Evolutionary conservation across 2,797 vertebrate species (phyloP), one percentile per base, ranked within the genome.

Genomic region (Harpagifer antarcticus): DNA sequence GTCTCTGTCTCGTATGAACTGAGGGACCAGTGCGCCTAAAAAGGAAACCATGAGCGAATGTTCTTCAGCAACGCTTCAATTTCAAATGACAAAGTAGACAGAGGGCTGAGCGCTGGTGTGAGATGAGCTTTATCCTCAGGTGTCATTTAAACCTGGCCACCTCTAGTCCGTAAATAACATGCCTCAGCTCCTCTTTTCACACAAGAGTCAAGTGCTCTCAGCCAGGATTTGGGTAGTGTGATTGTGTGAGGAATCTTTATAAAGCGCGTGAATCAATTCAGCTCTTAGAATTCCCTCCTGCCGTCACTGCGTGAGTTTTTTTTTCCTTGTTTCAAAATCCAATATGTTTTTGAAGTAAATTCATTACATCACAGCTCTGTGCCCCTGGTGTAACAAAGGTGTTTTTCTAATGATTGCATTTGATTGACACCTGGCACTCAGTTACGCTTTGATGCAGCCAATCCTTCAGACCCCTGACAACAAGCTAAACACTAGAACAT

Each of bases 71-170:
- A 74, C 62, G 73, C 82, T 86, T 89, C 86, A 86, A 86, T 90
- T 88, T 86, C 64, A 83, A 84, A 86, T 79, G 86, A 85, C 85
- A 90, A 81, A 85, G 80, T 79, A 80, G 73, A 84, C 71, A 56
- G 69, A 75, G 83, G 69, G 77, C 79, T 83, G 85, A 86, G 84
- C 72, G 40, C 61, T 85, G 83, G 82, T 62, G 85, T 86, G 83
- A 87, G 83, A 91, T 87, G 89, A 86, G 86, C 79, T 89, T 83
- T 84, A 87, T 89, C 72, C 85, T 89, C 84, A 86, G 84, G 73
- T 89, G 86, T 88, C 82, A 79, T 90, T 89, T 89, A 82, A 73
- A 88, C 60, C 60, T 20, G 74, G 81, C 66, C 60, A 82, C 57
- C 72, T 74, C 50, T 47, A 49, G 65, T 83, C 81, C 80, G 77